Evolutionary conservation across 2,113 vertebrate species (phyloP), one percentile per base, ranked within the genome.

Genomic region (Peromyscus californicus): DNA sequence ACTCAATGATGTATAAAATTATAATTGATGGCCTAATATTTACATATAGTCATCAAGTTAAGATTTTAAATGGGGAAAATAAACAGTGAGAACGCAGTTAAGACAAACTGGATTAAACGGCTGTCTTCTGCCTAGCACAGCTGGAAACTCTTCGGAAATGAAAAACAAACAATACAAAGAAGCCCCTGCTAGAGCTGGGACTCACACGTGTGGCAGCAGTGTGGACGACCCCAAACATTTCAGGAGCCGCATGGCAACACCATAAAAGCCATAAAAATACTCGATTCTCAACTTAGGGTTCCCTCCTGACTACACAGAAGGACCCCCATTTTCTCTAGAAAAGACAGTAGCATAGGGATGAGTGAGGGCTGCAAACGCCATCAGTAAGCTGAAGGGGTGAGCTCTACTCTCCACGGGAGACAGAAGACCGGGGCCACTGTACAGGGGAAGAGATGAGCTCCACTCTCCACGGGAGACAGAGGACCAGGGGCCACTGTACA

Each of bases 61-160:
- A 42, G 90, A 72, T 48, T 82, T 94, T 84, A 95, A 95, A 83
- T 45, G 79, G 57, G 48, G 69, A 94, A 96, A 51, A n/a, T 5
- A 95, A 75, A 91, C 15, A 84, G 45, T 29, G 87, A 57, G 76
- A 96, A 94, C 57, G 79, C 57, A 85, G 72, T 87, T 48, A 87
- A 93, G 93, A 76, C 19, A 93, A 96, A 78, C 39, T 76, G 67
- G 86, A 67, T 82, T 84, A 89, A 96, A 83, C 8, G 67, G 74
- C 63, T 83, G 51, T 54, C 42, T 92, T 48, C 72, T 31, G 8
- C 74, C 87, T 84, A 87, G 70, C 21, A 54, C 51, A 91, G 89
- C 36, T 57, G 75, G 48, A 26, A 87, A 65, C 59, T 15, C 4
- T 48, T 80, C 89, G 86, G 45, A n/a, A 96, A 94, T 48, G 1